Base-by-base conservation (phyloP, 2,888 invertebrate genomes). In the Liopterus haemorrhoidalis region DNA sequence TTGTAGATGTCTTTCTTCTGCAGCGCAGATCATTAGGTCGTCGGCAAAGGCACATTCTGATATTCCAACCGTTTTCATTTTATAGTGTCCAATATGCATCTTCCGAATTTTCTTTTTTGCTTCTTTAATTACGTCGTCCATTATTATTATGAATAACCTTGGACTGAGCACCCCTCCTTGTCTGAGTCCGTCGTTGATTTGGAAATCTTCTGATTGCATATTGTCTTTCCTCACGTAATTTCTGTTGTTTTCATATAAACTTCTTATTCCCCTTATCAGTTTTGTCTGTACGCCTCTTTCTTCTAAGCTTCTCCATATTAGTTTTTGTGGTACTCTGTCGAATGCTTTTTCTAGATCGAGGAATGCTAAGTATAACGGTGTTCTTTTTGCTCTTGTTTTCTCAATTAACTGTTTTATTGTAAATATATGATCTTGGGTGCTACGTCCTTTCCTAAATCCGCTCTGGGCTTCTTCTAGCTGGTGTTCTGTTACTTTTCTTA, bases 361-460 rank as follows among this genome's bases (percentile, higher is more conserved):
- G 15, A 51, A 51, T 12, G 30, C 47, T 6, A 52, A 14, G n/a
- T 19, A 48, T 5, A 32, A 5, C 19, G 47, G 32, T 33, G 31
- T 32, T 2, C 41, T 33, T 14, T 30, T 6, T 36, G n/a, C 19
- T 15, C 28, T 8, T 21, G 20, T 41, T 35, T 48, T 49, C 6
- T 31, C 25, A 6, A 35, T 18, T 25, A 49, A 39, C 22, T 49
- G 32, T 15, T 11, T 30, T 28, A 36, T 37, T 25, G 20, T 20
- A 20, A 44, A 44, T 44, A 44, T 42, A 12, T 42, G 35, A 8
- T 21, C 27, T 35, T 37, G 37, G 6, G 31, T 14, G 20, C 28
- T 15, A 31, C 44, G 24, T 2, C 38, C 32, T 38, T 38, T 44
- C 18, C 37, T 44, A 20, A 44, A 44, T 5, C 44, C 38, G 9